Base-by-base conservation (phyloP, 2,888 invertebrate genomes). In the Hipparchia sbordonii region DNA sequence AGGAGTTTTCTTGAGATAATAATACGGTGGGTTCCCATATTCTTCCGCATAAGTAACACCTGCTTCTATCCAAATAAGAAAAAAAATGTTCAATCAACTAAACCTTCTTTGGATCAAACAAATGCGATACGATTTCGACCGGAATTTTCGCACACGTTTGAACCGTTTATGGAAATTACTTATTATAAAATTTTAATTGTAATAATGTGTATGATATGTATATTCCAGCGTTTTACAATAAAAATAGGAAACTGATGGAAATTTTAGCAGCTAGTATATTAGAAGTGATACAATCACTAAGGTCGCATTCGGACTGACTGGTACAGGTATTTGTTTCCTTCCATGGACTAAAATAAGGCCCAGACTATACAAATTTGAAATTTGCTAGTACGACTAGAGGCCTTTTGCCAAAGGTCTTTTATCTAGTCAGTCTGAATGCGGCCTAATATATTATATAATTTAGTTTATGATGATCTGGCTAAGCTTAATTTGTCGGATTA, bases 251-350 rank as follows among this genome's bases (percentile, higher is more conserved):
- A 72, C 70, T 63, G 62, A 75, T 74, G 74, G 72, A 76, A 72
- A 74, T 67, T 69, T 76, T 76, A 76, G 76, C 76, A 74, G 76
- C 74, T 76, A 76, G 76, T 67, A 74, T 59, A 63, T 8, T 72
- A 76, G 71, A 72, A 39, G 76, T 76, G 76, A 76, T 76, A 13
- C 46, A 74, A 76, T 76, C 76, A 76, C 76, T 61, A 13, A n/a
- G 48, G 12, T 59, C 67, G 33, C 48, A 23, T 51, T 9, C 59
- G 51, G 10, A 65, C 6, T 52, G 67, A 68, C 67, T 67, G 57
- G 13, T 13, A 66, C 33, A 33, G 5, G 10, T 23, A 13, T 8
- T 8, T 23, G 13, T 57, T 2, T 57, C 8, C 13, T 13, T 23
- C 7, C 13, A 13, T 8, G 3, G 8, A 13, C 23, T 57, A 23